Evolutionary conservation across 2,113 vertebrate genomes (phyloP).

Genomic region (Trogon surrucura): DNA sequence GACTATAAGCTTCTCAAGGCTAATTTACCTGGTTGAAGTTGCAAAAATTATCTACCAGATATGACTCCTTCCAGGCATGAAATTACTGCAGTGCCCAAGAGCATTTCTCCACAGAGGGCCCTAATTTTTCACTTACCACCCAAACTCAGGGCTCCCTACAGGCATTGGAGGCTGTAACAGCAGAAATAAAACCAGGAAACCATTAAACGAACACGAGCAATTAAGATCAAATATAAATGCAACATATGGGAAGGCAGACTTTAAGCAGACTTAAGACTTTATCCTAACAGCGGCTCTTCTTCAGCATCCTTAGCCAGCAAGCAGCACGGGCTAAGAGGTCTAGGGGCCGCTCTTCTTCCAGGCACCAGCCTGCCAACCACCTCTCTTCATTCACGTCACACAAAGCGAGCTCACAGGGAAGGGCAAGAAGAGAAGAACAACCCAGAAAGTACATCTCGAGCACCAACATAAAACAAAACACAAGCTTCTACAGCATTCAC

Average conservation of each 20-base stretch:
- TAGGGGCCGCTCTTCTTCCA: not conserved
- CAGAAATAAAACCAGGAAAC: not conserved
- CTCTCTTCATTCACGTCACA: not conserved
- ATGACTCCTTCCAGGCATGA: conserved; percentile 35
- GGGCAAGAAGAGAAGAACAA: not conserved
- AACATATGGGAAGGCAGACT: not conserved
- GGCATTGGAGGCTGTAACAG: not conserved
- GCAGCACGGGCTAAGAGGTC: not conserved
- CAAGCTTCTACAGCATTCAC: not conserved
- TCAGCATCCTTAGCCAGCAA: not conserved
- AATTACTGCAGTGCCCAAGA: conserved; percentile 18
- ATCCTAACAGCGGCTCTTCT: not conserved
- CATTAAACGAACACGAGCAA: not conserved
- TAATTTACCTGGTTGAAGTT: not conserved
- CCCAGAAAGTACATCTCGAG: not conserved
- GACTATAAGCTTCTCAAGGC: not conserved
- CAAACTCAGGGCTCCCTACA: not conserved
- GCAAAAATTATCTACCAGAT: conserved; percentile 12
- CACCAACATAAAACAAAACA: not conserved
- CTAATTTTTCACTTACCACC: not conserved
- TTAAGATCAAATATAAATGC: not conserved
- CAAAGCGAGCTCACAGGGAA: not conserved
- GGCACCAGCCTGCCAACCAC: not conserved
- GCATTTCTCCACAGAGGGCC: not conserved
- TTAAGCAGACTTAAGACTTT: not conserved